Base-by-base conservation (phyloP, 2,797 vertebrate genomes). In the Cephalopachus bancanus region DNA sequence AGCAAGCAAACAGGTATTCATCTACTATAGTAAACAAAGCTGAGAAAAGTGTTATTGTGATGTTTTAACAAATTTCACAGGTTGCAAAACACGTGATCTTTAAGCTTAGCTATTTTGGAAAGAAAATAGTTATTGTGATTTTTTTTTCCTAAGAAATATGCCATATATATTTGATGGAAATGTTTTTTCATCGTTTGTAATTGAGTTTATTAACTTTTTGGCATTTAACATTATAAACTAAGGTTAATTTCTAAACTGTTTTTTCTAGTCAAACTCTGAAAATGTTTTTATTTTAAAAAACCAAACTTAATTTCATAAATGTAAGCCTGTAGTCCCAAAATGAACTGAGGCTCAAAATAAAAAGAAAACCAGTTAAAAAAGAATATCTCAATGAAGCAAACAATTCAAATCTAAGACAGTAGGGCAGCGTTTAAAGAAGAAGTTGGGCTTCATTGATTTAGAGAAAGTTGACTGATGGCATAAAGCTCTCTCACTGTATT, bases 71-170 rank as follows among this genome's bases (percentile, higher is more conserved):
- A 79, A 65, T 11, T 79, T 3, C 10, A 16, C 30, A 89, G 28
- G 20, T 17, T 37, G 24, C 64, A 57, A 30, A 79, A 97, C 78
- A n/a, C 83, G 57, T 81, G 24, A 74, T 59, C 72, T 62, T 89
- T 93, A 76, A 80, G n/a, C 49, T 49, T 60, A 37, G 75, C 37
- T 83, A 28, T 88, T 93, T 92, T 64, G 37, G 22, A 86, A 94
- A 69, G 37, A 69, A 87, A 94, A 83, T 7, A 30, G 16, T 69
- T 75, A 37, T 20, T n/a, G n/a, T 8, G 15, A 30, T n/a, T 30
- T 91, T 76, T 86, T 67, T 51, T 22, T 37, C 33, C 22, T 86
- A 72, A 92, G n/a, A 86, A 57, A 85, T n/a, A 49, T 78, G 24
- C 8, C 57, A 78, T 9, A 3, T 79, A 71, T 83, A 67, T 20